Conservation (phyloP, 2,888 invertebrate genomes). For the Ochlodes sylvanus region DNA sequence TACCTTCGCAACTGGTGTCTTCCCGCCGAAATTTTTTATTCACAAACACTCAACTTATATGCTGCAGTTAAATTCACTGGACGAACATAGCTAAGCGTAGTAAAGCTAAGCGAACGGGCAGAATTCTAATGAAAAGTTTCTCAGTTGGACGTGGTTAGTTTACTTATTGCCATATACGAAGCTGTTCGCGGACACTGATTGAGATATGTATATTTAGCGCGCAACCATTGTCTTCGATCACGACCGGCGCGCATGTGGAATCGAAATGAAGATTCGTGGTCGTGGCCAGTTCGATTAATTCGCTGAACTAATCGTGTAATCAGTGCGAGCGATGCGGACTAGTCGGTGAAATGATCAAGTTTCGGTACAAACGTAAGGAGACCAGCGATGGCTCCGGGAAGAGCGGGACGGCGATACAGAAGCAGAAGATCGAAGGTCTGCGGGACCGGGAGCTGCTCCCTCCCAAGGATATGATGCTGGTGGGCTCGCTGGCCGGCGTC, state of each 20-base stretch:
- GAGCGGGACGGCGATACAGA: slow-evolving; percentile 71
- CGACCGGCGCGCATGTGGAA: slow-evolving; percentile 62
- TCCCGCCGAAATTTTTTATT: slow-evolving; percentile 65
- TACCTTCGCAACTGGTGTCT: slow-evolving; percentile 58
- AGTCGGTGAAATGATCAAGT: slow-evolving; percentile 85
- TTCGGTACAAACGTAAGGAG: slow-evolving; percentile 88
- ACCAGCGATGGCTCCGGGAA: slow-evolving; percentile 58
- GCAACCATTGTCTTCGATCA: slow-evolving; percentile 69
- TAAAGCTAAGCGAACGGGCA: slow-evolving; percentile 43
- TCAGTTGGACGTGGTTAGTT: slow-evolving; percentile 70
- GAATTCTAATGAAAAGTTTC: slow-evolving; percentile 73
- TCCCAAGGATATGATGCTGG: slow-evolving; percentile 74
- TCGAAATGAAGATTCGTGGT: slow-evolving; percentile 53
- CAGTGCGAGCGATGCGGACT: slow-evolving; percentile 67
- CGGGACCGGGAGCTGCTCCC: slow-evolving; percentile 75
- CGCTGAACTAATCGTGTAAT: slow-evolving; percentile 51
- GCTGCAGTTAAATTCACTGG: slow-evolving; percentile 43
- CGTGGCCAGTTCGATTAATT: slow-evolving; percentile 50
- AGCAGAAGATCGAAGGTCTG: slow-evolving; percentile 78
- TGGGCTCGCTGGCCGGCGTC: slow-evolving; percentile 71
- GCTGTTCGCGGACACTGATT: slow-evolving; percentile 60
- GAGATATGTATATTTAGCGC: slow-evolving; percentile 70
- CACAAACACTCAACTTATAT: slow-evolving; percentile 26
- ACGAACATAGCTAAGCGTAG: slow-evolving; percentile 59
- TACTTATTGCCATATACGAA: slow-evolving; percentile 73